Base-by-base conservation (phyloP, 2,888 invertebrate genomes). In the Pemphredon lugubris region DNA sequence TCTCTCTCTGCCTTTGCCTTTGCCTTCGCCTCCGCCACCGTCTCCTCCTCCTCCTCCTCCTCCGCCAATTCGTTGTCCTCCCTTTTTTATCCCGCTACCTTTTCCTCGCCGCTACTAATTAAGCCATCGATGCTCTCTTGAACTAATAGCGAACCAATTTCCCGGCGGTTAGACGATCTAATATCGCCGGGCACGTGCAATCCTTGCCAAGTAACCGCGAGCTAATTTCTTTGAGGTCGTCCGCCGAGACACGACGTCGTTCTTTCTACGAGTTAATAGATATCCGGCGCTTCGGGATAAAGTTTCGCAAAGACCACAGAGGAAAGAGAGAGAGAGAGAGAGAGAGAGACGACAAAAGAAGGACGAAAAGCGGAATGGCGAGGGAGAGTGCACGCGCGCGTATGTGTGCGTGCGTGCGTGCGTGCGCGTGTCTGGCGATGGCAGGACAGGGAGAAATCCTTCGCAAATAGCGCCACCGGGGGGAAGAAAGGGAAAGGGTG, bases 121-220 rank as follows among this genome's bases (percentile, higher is more conserved):
- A 67, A 66, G 59, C 48, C 55, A 59, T 67, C 69, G 59, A 70
- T 67, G 48, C 66, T 51, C 42, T 40, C 26, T 14, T 16, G 48
- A 30, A 48, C 23, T 60, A 60, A 61, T 45, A 45, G 48, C 55
- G 34, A 55, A 67, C 54, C 55, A 63, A 67, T 67, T 64, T 64
- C 55, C 4, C 44, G 50, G 50, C 44, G 34, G 54, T 50, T 45
- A 30, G 54, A 39, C 66, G 67, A 50, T 54, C 48, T 50, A 61
- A 63, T 55, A 54, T 64, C 42, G 47, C 48, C 55, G 23, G 55
- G 48, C 67, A 21, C 37, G 37, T 48, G 32, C 30, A 13, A 2
- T 30, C 48, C 32, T 13, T 32, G 14, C 14, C 30, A 48, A 48
- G 21, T 30, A 30, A 32, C 37, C n/a, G 20, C 20, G 13, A 11